Evolutionary conservation across 2,113 vertebrate species (phyloP).

Genomic region (Nyctereutes procyonoides): DNA sequence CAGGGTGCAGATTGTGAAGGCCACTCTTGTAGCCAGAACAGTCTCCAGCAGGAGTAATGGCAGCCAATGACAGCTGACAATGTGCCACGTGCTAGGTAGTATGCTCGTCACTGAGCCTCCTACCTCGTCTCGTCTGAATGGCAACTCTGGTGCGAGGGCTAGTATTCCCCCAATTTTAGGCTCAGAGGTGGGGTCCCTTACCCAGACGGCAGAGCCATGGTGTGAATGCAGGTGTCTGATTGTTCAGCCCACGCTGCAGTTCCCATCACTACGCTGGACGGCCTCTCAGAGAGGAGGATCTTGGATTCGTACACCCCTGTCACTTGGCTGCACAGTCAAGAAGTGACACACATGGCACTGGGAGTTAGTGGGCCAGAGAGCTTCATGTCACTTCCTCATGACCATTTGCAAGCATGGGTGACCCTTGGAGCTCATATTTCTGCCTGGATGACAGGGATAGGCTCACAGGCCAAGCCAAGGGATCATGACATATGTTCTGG

Average conservation of each 20-base stretch:
- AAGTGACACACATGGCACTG: not conserved
- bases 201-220: not conserved
- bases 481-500: not conserved
- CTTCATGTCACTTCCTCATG: not conserved
- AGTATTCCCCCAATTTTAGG: not conserved
- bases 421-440: not conserved
- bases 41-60: not conserved
- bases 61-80: accelerated
- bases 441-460: not conserved
- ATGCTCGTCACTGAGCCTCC: accelerated
- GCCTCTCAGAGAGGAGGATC: not conserved
- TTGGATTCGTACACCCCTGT: accelerated
- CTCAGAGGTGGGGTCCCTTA: not conserved
- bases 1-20: accelerated
- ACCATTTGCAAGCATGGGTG: not conserved
- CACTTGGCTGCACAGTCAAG: not conserved
- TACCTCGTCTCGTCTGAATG: not conserved
- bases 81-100: accelerated
- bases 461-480: not conserved
- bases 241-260: accelerated
- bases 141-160: not conserved
- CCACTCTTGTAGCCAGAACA: not conserved
- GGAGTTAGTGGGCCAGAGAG: not conserved
- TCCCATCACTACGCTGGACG: accelerated
- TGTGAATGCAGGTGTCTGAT: not conserved